Conservation (phyloP, 2,797 vertebrate genomes). For the Bovichtus diacanthus region DNA sequence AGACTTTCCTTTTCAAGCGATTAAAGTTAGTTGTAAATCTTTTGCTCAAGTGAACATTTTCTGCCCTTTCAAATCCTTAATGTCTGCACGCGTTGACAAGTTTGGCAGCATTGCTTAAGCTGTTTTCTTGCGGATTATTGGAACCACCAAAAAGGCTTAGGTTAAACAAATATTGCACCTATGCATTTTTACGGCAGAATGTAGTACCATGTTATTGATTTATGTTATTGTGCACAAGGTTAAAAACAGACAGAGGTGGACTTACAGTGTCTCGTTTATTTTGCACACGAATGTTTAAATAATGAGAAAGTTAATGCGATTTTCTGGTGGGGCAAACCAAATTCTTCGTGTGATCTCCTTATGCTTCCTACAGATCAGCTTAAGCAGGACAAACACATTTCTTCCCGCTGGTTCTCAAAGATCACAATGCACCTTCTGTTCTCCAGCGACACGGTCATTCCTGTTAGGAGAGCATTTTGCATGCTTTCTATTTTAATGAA, state of each 20-base stretch:
- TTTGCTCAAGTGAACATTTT: background rate
- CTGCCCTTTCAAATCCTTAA: background rate
- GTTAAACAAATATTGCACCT: constrained; percentile 28
- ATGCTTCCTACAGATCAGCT: constrained; percentile 64
- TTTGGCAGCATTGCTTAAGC: constrained; percentile 13
- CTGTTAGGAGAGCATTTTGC: constrained; percentile 24
- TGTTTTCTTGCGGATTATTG: constrained; percentile 18
- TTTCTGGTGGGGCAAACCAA: constrained; percentile 49
- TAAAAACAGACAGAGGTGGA: background rate
- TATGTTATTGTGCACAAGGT: background rate
- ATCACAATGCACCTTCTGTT: constrained; percentile 61
- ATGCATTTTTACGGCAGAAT: constrained; percentile 17
- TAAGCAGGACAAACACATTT: constrained; percentile 69
- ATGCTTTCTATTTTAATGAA: constrained; percentile 32
- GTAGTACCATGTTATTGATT: background rate
- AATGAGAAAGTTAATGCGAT: constrained; percentile 66
- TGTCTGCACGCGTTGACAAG: background rate
- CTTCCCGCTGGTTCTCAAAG: constrained; percentile 41
- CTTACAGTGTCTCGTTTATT: constrained; percentile 8
- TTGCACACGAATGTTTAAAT: constrained; percentile 37
- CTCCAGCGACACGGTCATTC: constrained; percentile 14
- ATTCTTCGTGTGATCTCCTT: constrained; percentile 52
- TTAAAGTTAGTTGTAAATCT: background rate
- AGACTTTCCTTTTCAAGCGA: background rate
- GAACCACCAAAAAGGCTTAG: constrained; percentile 8